Evolutionary conservation across 92 coral and sea anemone genomes (phyloP), one percentile per base, ranked within the genome.

Genomic region (Zoanthus sansibaricus): DNA sequence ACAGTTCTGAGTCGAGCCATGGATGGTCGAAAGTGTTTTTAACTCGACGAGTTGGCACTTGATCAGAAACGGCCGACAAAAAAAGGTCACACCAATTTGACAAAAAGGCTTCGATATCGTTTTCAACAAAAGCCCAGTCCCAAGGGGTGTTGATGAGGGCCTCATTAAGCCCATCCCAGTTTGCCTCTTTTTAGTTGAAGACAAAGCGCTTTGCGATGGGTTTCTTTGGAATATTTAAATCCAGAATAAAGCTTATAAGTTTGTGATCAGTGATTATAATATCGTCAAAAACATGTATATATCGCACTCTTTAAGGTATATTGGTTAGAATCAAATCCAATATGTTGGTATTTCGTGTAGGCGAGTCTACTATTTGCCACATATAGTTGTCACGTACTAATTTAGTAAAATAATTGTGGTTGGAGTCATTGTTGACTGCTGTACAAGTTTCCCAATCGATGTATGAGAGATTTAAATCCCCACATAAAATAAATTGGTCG

Each of bases 1-100:
- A 68, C 13, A 92, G 82, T 62, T 92, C 92, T 15, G 61, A 48
- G 77, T 92, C 98, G 86, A 90, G 82, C 95, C 95, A 90, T 30
- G 95, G 88, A 31, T 85, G 93, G 77, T 80, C 77, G 68, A 46
- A n/a, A 78, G 55, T 74, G 67, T 83, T 89, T 47, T 86, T 79
- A 42, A 61, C 42, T 84, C 25, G 72, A 56, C 89, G 69, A 72
- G 66, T 86, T 16, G 94, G 95, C 20, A 94, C 69, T 83, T 89
- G 87, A 9, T 89, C 91, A 21, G 89, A 62, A 66, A 89, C 93
- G 72, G 94, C 94, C 2, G 96, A 71, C 54, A 49, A 49, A 49
- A 5, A 49, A 49, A 48, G 54, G 94, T 88, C 30, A 71, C 84
- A 76, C 91, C 87, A 47, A 93, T 56, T 71, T 93, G 84, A 56